These are phyloP conservation scores for Ceratina australensis DNA, from an alignment of 1,140 invertebrate species.

Conservation along the genomic window DNA sequence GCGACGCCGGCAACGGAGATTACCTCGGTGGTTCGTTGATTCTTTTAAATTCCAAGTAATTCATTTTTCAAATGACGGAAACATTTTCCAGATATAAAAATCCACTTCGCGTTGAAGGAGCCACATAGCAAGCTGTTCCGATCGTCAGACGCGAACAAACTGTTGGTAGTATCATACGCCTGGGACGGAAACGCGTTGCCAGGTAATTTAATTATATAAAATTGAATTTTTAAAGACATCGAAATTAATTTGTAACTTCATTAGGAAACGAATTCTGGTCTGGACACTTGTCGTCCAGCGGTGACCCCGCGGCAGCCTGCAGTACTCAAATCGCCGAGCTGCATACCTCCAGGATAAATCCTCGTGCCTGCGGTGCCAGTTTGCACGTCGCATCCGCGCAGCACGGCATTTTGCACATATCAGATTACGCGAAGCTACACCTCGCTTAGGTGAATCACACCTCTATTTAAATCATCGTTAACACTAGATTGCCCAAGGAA, in stretches of 20 bases:
- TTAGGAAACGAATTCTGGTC: conserved; percentile 76
- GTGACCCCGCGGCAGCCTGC: conserved; percentile 83
- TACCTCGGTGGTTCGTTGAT: conserved; percentile 69
- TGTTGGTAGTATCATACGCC: conserved; percentile 83
- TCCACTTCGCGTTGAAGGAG: conserved; percentile 74
- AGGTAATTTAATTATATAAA: conserved; percentile 67
- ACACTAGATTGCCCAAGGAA: no score
- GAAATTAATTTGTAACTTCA: no score
- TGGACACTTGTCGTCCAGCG: conserved; percentile 75
- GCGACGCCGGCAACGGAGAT: conserved; percentile 72
- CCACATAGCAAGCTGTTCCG: conserved; percentile 71
- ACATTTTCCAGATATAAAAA: conserved; percentile 66
- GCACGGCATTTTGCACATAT: conserved; percentile 79
- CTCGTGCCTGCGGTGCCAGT: conserved; percentile 75
- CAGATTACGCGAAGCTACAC: conserved; percentile 77
- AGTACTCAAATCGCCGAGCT: conserved; percentile 81
- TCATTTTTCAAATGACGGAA: fast-evolving
- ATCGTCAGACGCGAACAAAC: conserved; percentile 76
- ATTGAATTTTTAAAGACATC: neutral
- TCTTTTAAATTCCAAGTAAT: neutral
- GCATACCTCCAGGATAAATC: conserved; percentile 82
- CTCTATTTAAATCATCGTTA: neutral
- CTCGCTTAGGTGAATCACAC: conserved; percentile 69
- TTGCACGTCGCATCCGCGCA: conserved; percentile 78
- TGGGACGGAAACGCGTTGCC: conserved; percentile 85